phyloP scores from a whole-genome alignment of 1,140 invertebrate genomes.

The Drosophila baimaii region DNA sequence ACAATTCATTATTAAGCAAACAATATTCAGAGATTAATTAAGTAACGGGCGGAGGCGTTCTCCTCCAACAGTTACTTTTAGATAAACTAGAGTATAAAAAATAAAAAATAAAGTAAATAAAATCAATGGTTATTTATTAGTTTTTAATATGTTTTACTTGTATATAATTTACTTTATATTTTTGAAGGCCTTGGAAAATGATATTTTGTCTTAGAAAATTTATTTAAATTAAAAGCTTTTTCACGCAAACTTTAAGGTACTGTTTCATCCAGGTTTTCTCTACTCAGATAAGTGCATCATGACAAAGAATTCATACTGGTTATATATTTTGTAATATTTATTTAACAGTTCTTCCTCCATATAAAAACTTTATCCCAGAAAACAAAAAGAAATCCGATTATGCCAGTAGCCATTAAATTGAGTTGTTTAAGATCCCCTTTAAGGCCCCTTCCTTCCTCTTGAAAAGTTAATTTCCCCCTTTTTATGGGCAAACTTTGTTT shows the following conservation, averaged over 20 bases:
- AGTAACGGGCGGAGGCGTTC: no score
- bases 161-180: neutral
- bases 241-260: neutral
- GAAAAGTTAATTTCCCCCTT: constrained; percentile 53
- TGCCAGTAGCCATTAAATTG: constrained; percentile 15
- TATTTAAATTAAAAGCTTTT: neutral
- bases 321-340: neutral
- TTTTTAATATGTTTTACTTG: neutral
- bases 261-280: neutral
- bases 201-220: neutral
- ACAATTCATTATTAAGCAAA: no score
- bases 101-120: neutral
- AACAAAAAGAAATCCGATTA: constrained; percentile 6
- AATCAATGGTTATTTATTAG: no score
- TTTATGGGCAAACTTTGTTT: constrained; percentile 46
- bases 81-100: neutral
- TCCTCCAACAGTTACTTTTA: no score
- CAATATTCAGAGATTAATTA: no score
- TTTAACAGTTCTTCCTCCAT: neutral
- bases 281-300: neutral
- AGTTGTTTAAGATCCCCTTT: constrained; percentile 11
- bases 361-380: neutral
- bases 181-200: neutral
- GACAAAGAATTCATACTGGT: no score
- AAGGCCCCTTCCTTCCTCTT: neutral